These are phyloP conservation scores for Erannis defoliaria DNA, from an alignment of 2,888 invertebrate species.

Conservation along the genomic window DNA sequence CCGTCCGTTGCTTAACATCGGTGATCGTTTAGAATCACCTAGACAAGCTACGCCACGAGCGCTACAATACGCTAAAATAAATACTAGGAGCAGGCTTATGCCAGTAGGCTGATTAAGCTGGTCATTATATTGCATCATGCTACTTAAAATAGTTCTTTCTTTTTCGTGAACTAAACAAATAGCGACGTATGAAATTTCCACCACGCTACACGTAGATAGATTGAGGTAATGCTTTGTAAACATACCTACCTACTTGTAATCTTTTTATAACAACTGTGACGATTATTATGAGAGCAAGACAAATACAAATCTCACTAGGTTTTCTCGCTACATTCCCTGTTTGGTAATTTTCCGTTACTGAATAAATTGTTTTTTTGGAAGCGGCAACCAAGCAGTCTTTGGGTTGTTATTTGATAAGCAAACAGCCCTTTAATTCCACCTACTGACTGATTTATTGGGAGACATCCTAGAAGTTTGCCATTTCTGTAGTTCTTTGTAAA, in stretches of 20 bases:
- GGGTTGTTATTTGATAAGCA: no score
- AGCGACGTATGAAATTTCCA: background rate
- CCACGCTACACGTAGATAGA: background rate
- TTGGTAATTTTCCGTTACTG: background rate
- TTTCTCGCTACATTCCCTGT: background rate
- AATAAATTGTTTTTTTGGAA: background rate
- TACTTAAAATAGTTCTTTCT: background rate
- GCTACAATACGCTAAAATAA: no score
- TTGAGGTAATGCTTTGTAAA: conserved; percentile 3
- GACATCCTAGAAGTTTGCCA: no score
- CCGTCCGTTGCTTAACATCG: no score
- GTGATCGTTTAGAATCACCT: no score
- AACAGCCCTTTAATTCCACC: no score
- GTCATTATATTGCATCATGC: background rate
- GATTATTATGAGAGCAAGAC: background rate
- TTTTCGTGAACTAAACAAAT: background rate
- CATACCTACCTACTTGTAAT: background rate
- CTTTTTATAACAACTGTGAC: background rate
- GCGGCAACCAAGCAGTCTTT: no score
- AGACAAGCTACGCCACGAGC: no score
- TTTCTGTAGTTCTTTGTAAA: no score
- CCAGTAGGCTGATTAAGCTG: no score
- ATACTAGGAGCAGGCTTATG: no score
- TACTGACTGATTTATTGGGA: no score
- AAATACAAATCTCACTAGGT: background rate